These are phyloP conservation scores for Pantherophis vulpinus DNA, from an alignment of 2,797 vertebrate genomes.

Conservation along the genomic window DNA sequence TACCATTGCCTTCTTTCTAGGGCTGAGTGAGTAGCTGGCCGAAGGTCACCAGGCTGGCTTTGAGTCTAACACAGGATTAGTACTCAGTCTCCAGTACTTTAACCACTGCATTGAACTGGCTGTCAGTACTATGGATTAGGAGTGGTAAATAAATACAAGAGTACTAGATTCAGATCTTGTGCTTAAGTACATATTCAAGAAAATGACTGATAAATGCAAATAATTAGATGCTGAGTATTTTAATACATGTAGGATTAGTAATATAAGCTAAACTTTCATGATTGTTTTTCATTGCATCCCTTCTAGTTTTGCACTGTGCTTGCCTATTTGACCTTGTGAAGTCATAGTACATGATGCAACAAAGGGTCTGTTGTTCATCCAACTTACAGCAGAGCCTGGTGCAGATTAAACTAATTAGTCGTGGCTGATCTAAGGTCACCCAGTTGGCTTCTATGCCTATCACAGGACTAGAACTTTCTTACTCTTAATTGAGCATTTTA, in stretches of 20 bases:
- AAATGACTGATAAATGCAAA: slow-evolving; percentile 12
- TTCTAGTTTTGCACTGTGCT: not conserved
- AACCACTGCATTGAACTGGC: not conserved
- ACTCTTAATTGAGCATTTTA: not conserved
- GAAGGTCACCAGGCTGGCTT: not conserved
- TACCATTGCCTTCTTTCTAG: not conserved
- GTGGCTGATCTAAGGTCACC: not conserved
- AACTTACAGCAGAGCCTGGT: not conserved
- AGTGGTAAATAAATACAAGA: not conserved
- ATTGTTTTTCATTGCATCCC: not conserved
- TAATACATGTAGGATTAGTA: not conserved
- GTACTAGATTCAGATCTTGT: not conserved
- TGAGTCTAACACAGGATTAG: not conserved
- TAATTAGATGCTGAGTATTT: slow-evolving; percentile 22
- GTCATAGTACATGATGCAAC: not conserved
- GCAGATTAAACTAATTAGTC: not conserved
- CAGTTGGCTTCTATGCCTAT: not conserved
- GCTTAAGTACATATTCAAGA: slow-evolving; percentile 16
- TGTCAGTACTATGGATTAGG: not conserved
- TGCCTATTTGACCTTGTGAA: not conserved
- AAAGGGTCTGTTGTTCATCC: not conserved
- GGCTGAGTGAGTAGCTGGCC: not conserved
- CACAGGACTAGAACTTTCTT: not conserved
- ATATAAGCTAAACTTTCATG: not conserved
- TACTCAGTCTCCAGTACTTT: not conserved